Base-by-base conservation (phyloP, 1,140 invertebrate species). In the Penaeus vannamei region DNA sequence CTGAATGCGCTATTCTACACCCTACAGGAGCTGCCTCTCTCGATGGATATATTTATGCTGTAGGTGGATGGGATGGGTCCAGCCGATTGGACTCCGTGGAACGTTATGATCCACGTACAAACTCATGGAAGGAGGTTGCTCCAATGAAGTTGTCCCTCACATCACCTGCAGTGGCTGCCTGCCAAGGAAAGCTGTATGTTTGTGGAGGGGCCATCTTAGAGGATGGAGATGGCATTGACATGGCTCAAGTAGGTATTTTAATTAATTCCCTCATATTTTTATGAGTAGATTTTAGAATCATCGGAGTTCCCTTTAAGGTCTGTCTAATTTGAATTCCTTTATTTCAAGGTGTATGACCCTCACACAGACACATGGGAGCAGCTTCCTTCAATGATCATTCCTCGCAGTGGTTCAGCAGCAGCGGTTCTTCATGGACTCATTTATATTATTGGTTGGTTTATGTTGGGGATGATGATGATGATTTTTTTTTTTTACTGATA, bases 51-150 rank as follows among this genome's bases (percentile, higher is more conserved):
- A 94, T 97, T 29, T 97, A 96, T 94, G 96, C 95, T 26, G 95
- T 96, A 60, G 97, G 96, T 84, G 97, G 97, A 36, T 97, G 96
- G 93, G 96, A 97, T 93, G 95, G 96, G 64, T 96, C 96, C 94
- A 95, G 95, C 92, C 96, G 96, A 91, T 93, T 97, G n/a, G 95
- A 95, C 91, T 95, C 95, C 0, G 96, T 95, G n/a, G 96, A 97
- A 92, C 94, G 94, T 82, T 97, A 96, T 92, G 95, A 97, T 92
- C 95, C 95, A 0, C 93, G 94, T 42, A 93, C 92, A 29, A 93
- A 95, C 90, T 88, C 91, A 0, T 95, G 95, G 95, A 92, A 92
- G 19, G 92, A 93, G 77, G 93, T 95, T 22, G 94, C 95, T 0
- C 93, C 95, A 10, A 93, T 96, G 81, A 95, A 96, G 90, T 94